phyloP scores from a whole-genome alignment of 2,113 vertebrate genomes.

The Bombycilla garrulus region DNA sequence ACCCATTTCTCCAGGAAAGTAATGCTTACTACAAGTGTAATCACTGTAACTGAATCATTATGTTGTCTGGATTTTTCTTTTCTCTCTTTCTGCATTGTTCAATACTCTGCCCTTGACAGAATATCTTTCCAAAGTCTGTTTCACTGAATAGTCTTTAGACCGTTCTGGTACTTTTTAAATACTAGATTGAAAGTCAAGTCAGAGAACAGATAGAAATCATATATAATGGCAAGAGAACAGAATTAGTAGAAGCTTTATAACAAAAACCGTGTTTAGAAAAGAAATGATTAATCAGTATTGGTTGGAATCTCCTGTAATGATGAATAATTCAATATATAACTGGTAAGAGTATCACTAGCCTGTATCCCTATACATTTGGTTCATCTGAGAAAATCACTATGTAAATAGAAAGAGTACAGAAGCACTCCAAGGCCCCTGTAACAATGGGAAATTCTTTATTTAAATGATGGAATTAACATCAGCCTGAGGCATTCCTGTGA shows the following conservation, averaged over 20 bases:
- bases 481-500: constrained; percentile 50
- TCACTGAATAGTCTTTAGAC: constrained; percentile 45
- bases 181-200: constrained; percentile 23
- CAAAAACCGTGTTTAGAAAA: neutral
- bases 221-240: constrained; percentile 22
- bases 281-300: constrained; percentile 31
- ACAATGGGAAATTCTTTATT: constrained; percentile 59
- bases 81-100: constrained; percentile 37
- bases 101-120: constrained; percentile 56
- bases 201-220: constrained; percentile 50
- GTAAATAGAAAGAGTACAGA: constrained; percentile 47
- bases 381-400: constrained; percentile 45
- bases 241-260: constrained; percentile 44
- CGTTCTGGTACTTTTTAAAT: constrained; percentile 42
- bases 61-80: constrained; percentile 29
- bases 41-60: constrained; percentile 49
- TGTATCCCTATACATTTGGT: constrained; percentile 8
- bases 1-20: constrained; percentile 18
- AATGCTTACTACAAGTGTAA: constrained; percentile 49
- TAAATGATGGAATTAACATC: constrained; percentile 64
- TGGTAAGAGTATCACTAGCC: constrained; percentile 9
- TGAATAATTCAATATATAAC: constrained; percentile 57
- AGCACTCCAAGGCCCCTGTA: constrained; percentile 25
- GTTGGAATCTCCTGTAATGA: constrained; percentile 48
- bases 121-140: constrained; percentile 46